phyloP scores from a whole-genome alignment of 2,113 vertebrate genomes.

The Edolisoma coerulescens region DNA sequence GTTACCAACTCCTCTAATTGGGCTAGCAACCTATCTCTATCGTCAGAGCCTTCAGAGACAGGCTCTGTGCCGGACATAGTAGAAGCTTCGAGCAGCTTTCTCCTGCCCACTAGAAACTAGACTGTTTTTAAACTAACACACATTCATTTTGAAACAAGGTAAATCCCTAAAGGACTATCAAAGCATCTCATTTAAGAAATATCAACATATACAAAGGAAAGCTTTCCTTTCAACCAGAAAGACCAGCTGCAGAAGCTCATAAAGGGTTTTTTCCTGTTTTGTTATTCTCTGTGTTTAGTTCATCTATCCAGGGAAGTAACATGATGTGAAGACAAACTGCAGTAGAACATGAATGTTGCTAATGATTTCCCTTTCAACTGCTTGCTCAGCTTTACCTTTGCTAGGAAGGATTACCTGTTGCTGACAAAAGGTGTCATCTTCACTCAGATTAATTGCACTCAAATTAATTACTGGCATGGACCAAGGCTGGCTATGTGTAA shows the following conservation, averaged over 20 bases:
- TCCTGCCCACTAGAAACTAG: neutral
- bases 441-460: neutral
- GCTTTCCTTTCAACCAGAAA: neutral
- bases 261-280: neutral
- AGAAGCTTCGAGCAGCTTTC: neutral
- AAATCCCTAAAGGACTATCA: neutral
- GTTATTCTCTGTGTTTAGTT: neutral
- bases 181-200: neutral
- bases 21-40: neutral
- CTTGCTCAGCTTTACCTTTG: conserved; percentile 17
- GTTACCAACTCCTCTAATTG: neutral
- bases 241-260: neutral
- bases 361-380: conserved; percentile 14
- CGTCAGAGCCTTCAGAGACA: neutral
- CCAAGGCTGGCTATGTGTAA: neutral
- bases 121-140: neutral
- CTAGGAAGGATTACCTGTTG: neutral
- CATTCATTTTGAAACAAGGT: neutral
- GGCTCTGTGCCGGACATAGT: neutral
- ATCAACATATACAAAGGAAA: neutral
- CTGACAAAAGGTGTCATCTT: conserved; percentile 13
- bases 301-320: neutral
- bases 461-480: neutral
- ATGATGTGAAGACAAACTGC: conserved; percentile 24
- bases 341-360: neutral